Evolutionary conservation across 2,888 invertebrate genomes (phyloP).

Genomic region (Sarcophaga variegata): DNA sequence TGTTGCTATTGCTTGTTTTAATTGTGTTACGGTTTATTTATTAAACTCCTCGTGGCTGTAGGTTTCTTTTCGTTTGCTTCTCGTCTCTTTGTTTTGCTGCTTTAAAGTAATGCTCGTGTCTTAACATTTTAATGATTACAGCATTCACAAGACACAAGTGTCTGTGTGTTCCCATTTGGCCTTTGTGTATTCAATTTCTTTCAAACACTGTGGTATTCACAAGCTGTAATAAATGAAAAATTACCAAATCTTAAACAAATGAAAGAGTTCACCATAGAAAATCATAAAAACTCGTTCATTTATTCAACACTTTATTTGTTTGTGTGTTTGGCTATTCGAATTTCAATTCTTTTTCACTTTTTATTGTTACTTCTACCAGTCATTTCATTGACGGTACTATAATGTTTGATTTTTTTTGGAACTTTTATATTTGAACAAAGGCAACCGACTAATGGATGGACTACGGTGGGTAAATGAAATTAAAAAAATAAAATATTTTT

Average conservation of each 20-base stretch:
- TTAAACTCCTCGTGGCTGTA: constrained; percentile 21
- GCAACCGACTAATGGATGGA: not conserved
- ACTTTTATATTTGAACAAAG: constrained; percentile 6
- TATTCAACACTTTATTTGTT: too few species aligned
- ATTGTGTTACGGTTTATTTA: constrained; percentile 35
- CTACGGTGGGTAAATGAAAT: not conserved
- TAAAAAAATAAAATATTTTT: too few species aligned
- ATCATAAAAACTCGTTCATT: constrained; percentile 51
- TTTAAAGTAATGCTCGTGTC: constrained; percentile 16
- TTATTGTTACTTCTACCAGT: not conserved
- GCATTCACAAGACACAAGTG: constrained; percentile 33
- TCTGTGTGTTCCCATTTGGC: not conserved
- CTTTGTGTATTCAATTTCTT: constrained; percentile 18
- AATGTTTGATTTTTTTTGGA: constrained; percentile 21
- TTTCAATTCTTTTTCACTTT: constrained; percentile 12
- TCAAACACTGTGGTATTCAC: constrained; percentile 1
- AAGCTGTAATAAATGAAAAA: constrained; percentile 52
- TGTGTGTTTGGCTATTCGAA: not conserved
- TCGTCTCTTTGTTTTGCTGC: not conserved
- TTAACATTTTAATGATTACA: constrained; percentile 46
- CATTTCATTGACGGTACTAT: not conserved
- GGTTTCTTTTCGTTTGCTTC: not conserved
- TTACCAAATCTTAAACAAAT: constrained; percentile 61
- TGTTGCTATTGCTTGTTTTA: constrained; percentile 28
- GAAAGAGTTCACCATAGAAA: constrained; percentile 51